A percentile compares a stretch with the other conserved stretches of the same genome.
These are phyloP conservation scores for Piaya cayana DNA, from an alignment of 2,113 vertebrate species.

Conservation along the genomic window DNA sequence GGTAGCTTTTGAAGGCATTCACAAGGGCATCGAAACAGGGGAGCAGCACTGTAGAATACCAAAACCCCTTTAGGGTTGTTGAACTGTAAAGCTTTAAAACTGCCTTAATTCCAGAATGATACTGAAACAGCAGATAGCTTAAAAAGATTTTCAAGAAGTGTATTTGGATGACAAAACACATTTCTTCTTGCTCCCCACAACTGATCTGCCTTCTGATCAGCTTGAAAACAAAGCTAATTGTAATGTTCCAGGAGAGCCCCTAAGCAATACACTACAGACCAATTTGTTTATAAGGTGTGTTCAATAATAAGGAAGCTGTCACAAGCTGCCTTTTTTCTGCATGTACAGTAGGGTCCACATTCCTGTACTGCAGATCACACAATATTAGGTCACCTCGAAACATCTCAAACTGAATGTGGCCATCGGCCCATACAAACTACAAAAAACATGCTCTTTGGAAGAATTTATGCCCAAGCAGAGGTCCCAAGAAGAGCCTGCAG, in stretches of 20 bases:
- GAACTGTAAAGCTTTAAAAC: not conserved
- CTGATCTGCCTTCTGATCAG: not conserved
- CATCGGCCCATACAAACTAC: not conserved
- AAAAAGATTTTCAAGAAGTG: not conserved
- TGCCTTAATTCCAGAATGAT: not conserved
- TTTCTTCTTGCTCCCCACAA: not conserved
- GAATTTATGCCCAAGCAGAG: not conserved
- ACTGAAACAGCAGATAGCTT: not conserved
- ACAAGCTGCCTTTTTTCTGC: not conserved
- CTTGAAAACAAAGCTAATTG: not conserved
- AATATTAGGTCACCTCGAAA: not conserved
- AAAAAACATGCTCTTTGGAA: not conserved
- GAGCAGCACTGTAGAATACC: not conserved
- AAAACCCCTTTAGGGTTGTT: not conserved
- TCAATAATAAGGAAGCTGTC: not conserved
- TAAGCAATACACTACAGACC: not conserved
- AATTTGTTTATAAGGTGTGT: too few relatives aligned
- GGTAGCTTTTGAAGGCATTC: not conserved
- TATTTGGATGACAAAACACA: not conserved
- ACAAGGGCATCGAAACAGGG: not conserved
- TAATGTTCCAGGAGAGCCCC: not conserved
- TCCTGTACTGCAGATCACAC: not conserved
- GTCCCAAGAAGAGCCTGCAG: not conserved
- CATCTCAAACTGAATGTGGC: not conserved
- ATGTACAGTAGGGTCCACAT: not conserved